Percentiles rank a stretch among this genome's conserved stretches.
Evolutionary conservation across 2,113 vertebrate genomes (phyloP).

Genomic region (Psammodynastes pulverulentus): DNA sequence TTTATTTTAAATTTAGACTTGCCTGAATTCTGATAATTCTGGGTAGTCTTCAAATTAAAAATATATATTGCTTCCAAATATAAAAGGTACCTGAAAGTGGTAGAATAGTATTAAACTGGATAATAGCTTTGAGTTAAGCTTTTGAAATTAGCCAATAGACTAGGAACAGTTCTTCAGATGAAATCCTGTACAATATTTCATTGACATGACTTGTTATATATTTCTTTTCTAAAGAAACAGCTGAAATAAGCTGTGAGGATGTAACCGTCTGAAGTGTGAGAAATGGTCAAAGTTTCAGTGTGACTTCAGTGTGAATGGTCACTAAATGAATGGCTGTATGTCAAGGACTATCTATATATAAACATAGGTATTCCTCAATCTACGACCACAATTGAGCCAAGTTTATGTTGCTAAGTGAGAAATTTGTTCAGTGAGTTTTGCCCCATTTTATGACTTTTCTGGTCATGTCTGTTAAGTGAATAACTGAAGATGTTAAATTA

Average conservation of each 20-base stretch:
- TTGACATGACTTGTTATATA: neutral
- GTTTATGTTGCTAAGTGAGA: too few species aligned
- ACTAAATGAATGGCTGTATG: neutral
- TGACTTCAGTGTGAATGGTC: neutral
- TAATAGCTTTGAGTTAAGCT: neutral
- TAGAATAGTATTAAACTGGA: neutral
- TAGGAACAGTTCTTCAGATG: neutral
- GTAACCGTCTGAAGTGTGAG: neutral
- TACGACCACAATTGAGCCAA: neutral
- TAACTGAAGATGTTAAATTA: too few species aligned
- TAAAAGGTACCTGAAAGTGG: neutral
- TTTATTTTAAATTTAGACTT: neutral
- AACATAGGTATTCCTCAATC: neutral
- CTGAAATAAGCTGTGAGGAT: neutral
- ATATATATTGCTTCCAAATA: neutral
- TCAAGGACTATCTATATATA: neutral
- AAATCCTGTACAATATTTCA: neutral
- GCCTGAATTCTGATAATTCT: neutral
- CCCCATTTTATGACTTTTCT: neutral
- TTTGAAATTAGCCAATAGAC: neutral
- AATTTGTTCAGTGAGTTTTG: neutral
- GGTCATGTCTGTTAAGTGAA: neutral
- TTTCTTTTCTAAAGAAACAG: neutral
- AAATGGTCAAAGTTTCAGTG: neutral
- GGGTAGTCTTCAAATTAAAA: neutral